A percentile compares a stretch with the other conserved stretches of the same genome.
Conservation (phyloP, 2,113 vertebrate species). For the Misgurnus mizolepis region DNA sequence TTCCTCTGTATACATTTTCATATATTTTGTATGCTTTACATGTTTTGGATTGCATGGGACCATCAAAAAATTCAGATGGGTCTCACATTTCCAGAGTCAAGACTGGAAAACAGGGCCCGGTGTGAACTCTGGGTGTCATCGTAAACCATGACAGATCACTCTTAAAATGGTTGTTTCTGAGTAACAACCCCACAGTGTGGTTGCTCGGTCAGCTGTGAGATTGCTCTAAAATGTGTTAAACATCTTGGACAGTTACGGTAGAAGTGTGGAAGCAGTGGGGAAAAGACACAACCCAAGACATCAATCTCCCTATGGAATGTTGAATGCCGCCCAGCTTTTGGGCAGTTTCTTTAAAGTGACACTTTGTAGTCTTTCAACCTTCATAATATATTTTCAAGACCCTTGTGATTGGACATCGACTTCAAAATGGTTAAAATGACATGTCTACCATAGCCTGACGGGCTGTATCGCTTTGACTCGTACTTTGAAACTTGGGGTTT, state of each 20-base stretch:
- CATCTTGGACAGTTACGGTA: not conserved
- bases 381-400: too few species aligned
- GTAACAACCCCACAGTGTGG: not conserved
- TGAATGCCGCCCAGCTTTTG: constrained; percentile 25
- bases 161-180: constrained; percentile 16
- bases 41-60: constrained; percentile 46
- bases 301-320: constrained; percentile 43
- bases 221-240: constrained; percentile 3
- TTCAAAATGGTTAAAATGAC: too few species aligned
- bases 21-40: constrained; percentile 22
- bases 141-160: constrained; percentile 15
- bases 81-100: constrained; percentile 11
- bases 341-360: not conserved
- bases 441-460: too few species aligned
- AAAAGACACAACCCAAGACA: constrained; percentile 32
- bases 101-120: not conserved
- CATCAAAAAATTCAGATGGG: constrained; percentile 41
- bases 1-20: constrained; percentile 32
- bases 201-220: not conserved
- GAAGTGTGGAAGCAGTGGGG: constrained; percentile 1
- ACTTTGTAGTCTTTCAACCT: too few species aligned
- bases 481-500: too few species aligned
- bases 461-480: too few species aligned
- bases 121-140: not conserved
- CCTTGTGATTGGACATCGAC: too few species aligned